A percentile compares a stretch with the other conserved stretches of the same genome.
phyloP scores from a whole-genome alignment of 2,797 vertebrate species.

The Gymnothorax reevesii region DNA sequence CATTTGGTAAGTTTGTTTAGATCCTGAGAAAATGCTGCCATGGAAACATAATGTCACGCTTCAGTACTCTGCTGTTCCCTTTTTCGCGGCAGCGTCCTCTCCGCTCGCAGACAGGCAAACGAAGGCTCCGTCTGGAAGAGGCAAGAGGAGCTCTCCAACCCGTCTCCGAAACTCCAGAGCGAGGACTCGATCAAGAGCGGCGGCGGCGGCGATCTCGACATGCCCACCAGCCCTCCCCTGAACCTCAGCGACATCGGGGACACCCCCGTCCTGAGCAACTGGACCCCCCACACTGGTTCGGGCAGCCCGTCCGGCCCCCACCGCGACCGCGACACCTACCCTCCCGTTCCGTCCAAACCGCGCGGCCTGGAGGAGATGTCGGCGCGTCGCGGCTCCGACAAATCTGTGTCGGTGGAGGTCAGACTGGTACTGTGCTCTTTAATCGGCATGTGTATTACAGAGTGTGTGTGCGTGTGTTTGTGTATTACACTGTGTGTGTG shows the following conservation, averaged over 20 bases:
- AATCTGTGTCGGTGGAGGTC: constrained; percentile 89
- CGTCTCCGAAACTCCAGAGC: constrained; percentile 81
- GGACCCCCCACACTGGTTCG: constrained; percentile 73
- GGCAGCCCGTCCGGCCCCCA: constrained; percentile 65
- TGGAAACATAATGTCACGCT: no score
- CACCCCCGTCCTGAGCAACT: constrained; percentile 71
- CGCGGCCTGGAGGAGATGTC: constrained; percentile 82
- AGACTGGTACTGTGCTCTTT: constrained; percentile 69
- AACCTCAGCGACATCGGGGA: constrained; percentile 80
- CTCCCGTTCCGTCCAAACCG: constrained; percentile 78
- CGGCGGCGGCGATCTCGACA: constrained; percentile 70
- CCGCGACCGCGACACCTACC: constrained; percentile 68
- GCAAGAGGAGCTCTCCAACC: constrained; percentile 77
- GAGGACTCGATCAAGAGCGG: constrained; percentile 79
- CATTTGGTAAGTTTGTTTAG: no score
- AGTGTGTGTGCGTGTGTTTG: constrained; percentile 15
- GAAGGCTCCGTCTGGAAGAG: constrained; percentile 83
- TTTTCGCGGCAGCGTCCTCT: neutral
- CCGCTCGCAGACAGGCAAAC: constrained; percentile 80
- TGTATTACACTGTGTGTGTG: neutral
- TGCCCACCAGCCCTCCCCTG: constrained; percentile 81
- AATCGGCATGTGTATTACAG: constrained; percentile 15
- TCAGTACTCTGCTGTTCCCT: no score
- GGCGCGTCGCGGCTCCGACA: constrained; percentile 81
- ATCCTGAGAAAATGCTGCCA: no score